Conservation (phyloP, 2,888 invertebrate genomes). For the Spilarctia lutea region DNA sequence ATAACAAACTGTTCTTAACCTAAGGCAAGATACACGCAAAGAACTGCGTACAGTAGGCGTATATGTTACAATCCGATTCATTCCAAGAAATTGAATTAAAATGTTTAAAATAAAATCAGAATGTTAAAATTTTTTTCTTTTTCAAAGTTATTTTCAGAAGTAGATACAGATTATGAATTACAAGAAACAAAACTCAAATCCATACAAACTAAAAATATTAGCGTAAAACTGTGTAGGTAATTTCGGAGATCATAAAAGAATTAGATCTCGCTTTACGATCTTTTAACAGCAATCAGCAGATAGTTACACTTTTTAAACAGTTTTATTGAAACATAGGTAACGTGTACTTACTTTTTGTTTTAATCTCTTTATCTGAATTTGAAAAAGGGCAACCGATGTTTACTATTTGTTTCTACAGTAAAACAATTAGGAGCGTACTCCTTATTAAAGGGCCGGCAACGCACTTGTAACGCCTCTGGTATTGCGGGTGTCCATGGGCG, state of each 20-base stretch:
- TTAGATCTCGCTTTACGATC: constrained; percentile 8
- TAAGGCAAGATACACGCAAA: constrained; percentile 34
- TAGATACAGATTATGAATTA: neutral
- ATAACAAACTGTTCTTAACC: constrained; percentile 51
- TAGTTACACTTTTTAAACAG: constrained; percentile 6
- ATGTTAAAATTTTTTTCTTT: neutral
- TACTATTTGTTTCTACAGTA: no score
- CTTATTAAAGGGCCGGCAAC: no score
- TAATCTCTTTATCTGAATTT: neutral
- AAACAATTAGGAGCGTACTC: no score
- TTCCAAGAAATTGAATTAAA: neutral
- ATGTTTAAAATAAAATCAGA: neutral
- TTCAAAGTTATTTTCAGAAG: neutral
- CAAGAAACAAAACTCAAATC: neutral
- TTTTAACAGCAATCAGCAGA: constrained; percentile 11
- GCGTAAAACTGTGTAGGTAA: neutral
- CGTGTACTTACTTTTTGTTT: neutral
- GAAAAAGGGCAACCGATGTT: neutral
- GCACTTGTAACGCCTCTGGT: no score
- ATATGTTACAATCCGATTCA: neutral
- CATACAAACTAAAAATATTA: neutral
- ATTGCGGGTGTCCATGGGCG: no score
- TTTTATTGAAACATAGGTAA: neutral
- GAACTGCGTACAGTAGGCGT: constrained; percentile 1
- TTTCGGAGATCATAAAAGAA: constrained; percentile 8